These are phyloP conservation scores for Neosalanx taihuensis DNA, from an alignment of 2,797 vertebrate species.

Conservation along the genomic window DNA sequence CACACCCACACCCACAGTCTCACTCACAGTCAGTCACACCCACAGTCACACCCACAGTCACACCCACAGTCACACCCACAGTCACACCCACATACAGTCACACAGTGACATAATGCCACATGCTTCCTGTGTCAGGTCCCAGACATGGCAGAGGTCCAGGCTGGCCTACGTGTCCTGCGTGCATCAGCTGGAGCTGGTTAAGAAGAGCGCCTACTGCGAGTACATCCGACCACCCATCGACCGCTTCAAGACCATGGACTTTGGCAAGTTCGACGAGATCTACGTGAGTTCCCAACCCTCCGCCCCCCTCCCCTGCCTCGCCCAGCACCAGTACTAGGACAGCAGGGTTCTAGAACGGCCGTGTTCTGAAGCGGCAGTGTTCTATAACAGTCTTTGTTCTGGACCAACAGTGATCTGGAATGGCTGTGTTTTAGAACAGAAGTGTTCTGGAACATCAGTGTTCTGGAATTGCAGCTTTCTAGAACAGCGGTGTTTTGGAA, in stretches of 20 bases:
- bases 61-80: neutral
- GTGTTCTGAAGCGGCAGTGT: no score
- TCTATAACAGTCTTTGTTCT: no score
- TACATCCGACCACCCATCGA: conserved; percentile 95
- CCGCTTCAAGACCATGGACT: conserved; percentile 98
- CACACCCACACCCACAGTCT: no score
- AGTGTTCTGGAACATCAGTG: no score
- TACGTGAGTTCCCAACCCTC: conserved; percentile 76
- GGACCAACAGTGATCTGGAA: no score
- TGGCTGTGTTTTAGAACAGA: no score
- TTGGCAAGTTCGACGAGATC: conserved; percentile 96
- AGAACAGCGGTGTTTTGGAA: no score
- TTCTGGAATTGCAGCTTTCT: no score
- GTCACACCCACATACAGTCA: neutral
- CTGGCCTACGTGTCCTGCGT: conserved; percentile 95
- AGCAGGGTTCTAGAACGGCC: no score
- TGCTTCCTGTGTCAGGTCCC: conserved; percentile 76
- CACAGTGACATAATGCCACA: no score
- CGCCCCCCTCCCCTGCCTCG: neutral
- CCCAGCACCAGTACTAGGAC: no score
- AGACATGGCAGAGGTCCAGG: conserved; percentile 94
- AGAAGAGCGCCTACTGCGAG: conserved; percentile 93
- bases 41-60: neutral
- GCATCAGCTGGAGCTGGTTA: conserved; percentile 90
- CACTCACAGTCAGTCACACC: neutral